A percentile compares a stretch with the other conserved stretches of the same genome.
phyloP scores from a whole-genome alignment of 2,888 invertebrate species.

The Thereva unica region DNA sequence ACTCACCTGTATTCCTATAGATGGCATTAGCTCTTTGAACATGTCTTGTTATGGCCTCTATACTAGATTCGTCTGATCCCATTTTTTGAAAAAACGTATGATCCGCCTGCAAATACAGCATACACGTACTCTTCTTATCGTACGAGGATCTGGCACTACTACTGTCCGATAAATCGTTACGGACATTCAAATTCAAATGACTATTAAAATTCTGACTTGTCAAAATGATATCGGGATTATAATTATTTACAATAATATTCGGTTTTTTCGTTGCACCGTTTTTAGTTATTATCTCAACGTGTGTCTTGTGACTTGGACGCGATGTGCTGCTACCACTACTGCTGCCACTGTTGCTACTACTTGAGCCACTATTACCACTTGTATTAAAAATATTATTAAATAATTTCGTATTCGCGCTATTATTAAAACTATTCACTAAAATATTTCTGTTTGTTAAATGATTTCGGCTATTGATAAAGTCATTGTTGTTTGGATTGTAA shows the following conservation, averaged over 20 bases:
- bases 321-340: constrained; percentile 49
- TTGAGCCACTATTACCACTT: constrained; percentile 45
- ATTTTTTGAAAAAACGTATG: constrained; percentile 95
- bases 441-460: constrained; percentile 40
- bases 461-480: constrained; percentile 41
- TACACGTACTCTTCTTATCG: constrained; percentile 89
- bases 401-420: constrained; percentile 38
- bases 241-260: constrained; percentile 67
- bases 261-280: constrained; percentile 68
- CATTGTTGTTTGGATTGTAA: constrained; percentile 53
- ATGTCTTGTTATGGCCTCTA: constrained; percentile 92
- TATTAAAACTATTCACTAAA: constrained; percentile 42
- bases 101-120: constrained; percentile 94
- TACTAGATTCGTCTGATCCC: constrained; percentile 91
- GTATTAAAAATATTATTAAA: constrained; percentile 40
- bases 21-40: constrained; percentile 91
- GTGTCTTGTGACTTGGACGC: constrained; percentile 69
- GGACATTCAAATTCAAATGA: constrained; percentile 42
- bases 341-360: constrained; percentile 30
- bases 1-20: constrained; percentile 79
- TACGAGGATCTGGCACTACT: constrained; percentile 53
- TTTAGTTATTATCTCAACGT: constrained; percentile 69
- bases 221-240: constrained; percentile 57
- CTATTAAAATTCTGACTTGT: constrained; percentile 43
- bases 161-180: constrained; percentile 42